Percentiles rank a stretch among this genome's conserved stretches.
These are phyloP conservation scores for Phrynocephalus vlangalii DNA, from an alignment of 2,797 vertebrate species.

Conservation along the genomic window DNA sequence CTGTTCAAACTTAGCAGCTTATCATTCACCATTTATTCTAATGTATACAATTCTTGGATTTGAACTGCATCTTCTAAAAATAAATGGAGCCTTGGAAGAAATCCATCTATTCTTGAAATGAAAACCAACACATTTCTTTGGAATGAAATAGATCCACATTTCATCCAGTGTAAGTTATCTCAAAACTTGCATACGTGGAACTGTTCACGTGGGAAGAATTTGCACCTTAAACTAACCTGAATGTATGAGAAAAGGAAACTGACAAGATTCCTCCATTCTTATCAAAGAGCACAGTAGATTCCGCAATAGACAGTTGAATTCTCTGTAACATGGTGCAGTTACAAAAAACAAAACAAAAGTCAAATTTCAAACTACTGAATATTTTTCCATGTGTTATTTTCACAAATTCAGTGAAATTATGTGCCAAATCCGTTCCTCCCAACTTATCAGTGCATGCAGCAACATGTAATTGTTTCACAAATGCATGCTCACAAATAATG, in stretches of 20 bases:
- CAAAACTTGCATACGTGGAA: background rate
- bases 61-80: background rate
- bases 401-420: background rate
- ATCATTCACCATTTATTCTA: background rate
- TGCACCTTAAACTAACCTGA: background rate
- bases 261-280: background rate
- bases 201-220: background rate
- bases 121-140: background rate
- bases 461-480: slow-evolving; percentile 58
- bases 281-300: background rate
- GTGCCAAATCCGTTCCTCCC: slow-evolving; percentile 6
- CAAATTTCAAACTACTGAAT: background rate
- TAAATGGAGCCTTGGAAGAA: background rate
- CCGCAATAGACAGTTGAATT: background rate
- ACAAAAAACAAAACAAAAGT: background rate
- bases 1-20: no score
- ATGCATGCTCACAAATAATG: slow-evolving; percentile 60
- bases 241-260: background rate
- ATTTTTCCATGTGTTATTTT: slow-evolving; percentile 11
- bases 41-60: background rate
- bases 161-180: background rate
- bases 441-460: slow-evolving; percentile 45
- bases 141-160: background rate
- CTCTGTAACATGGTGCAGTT: background rate
- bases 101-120: background rate